Percentiles rank a stretch among this genome's conserved stretches.
Evolutionary conservation across 35 echinoderm and acorn worm genomes (phyloP).

Genomic region (Apostichopus japonicus): DNA sequence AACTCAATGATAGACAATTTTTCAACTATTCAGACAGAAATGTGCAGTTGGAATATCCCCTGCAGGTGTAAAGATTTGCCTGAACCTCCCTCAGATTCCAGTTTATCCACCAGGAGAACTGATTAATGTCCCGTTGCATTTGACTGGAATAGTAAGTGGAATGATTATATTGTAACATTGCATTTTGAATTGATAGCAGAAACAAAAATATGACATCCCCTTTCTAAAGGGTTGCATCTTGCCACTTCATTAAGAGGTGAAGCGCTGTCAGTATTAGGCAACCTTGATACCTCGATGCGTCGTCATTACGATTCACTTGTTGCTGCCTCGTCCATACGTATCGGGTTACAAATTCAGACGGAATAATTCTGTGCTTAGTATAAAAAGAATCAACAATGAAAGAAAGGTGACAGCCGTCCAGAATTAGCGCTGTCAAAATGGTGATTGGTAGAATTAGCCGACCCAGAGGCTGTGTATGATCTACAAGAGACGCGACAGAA

Average conservation of each 20-base stretch:
- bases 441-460: not conserved
- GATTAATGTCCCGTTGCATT: not conserved
- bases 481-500: conserved; percentile 15
- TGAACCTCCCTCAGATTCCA: not conserved
- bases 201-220: not conserved
- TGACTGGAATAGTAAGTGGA: not conserved
- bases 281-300: not conserved
- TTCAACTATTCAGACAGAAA: not conserved
- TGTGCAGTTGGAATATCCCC: not conserved
- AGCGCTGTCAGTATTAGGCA: not conserved
- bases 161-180: not conserved
- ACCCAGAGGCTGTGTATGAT: conserved; percentile 4
- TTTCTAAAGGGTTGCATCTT: not conserved
- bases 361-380: not conserved
- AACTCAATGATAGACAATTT: not conserved
- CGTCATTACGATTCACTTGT: not conserved
- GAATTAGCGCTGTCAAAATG: not conserved
- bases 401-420: not conserved
- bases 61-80: not conserved
- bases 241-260: not conserved
- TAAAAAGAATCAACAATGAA: not conserved
- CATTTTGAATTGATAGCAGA: conserved; percentile 2
- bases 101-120: not conserved
- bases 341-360: not conserved
- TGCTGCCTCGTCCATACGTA: not conserved